Base-by-base conservation (phyloP, 2,113 vertebrate genomes). In the Pogona vitticeps region DNA sequence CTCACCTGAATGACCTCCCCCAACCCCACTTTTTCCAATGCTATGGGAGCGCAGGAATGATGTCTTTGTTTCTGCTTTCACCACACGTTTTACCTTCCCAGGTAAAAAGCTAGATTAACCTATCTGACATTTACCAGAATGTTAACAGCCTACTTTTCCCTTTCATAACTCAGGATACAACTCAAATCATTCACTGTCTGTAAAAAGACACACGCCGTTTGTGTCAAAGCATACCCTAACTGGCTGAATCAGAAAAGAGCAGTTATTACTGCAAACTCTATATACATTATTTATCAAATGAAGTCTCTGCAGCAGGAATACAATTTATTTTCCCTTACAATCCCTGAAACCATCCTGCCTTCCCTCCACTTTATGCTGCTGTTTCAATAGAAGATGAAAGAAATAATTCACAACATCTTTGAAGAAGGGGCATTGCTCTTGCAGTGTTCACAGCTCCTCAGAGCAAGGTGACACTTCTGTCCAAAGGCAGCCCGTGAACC, bases 241-340 rank as follows among this genome's bases (percentile, higher is more conserved):
- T 86, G 83, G 88, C 90, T 63, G 88, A 92, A 84, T 90, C 0
- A 0, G 94, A 85, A 93, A 94, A 92, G 93, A 94, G 85, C 78
- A 1, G 90, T 96, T 95, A 95, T 94, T 90, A 92, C 93, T 90
- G 92, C 93, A 94, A 96, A 96, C 94, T 94, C 93, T 82, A 9
- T 92, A 95, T 95, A 91, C 92, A 96, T 97, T 96, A 97, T 97
- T 96, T 96, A 97, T 96, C 95, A 96, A 96, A 96, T 83, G 92
- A 94, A 94, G 90, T 92, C 95, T 96, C 91, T 94, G 95, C 94
- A 95, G 95, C 86, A 94, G 91, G 88, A 93, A 93, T 90, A 68
- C 93, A 90, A 96, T 93, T 96, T 84, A 86, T 93, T 93, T 91
- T 88, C 87, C 52, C 71, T 58, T 76, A 3, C 40, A 79, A 88